These are phyloP conservation scores for Incurvaria masculella DNA, from an alignment of 2,888 invertebrate species.

Conservation along the genomic window DNA sequence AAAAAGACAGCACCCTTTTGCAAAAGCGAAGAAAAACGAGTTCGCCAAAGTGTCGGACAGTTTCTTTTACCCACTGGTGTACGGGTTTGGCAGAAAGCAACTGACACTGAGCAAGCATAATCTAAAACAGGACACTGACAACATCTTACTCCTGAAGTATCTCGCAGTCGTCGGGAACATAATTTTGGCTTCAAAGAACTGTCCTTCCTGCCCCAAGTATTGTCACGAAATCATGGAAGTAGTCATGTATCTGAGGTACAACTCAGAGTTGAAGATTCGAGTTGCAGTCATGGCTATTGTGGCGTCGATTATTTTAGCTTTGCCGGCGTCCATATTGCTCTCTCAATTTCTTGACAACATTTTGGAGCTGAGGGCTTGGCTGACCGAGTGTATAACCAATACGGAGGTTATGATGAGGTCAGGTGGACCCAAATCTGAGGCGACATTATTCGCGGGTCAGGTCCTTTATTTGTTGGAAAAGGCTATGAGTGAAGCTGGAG, in stretches of 20 bases:
- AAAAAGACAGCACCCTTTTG: constrained; percentile 34
- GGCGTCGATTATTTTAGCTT: constrained; percentile 60
- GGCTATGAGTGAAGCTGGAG: constrained; percentile 26
- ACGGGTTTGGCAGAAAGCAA: constrained; percentile 62
- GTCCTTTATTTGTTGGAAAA: constrained; percentile 57
- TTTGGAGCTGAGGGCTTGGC: constrained; percentile 65
- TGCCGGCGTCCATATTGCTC: constrained; percentile 56
- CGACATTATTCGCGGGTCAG: constrained; percentile 60
- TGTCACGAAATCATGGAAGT: constrained; percentile 68
- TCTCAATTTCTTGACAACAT: constrained; percentile 61
- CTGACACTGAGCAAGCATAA: constrained; percentile 50
- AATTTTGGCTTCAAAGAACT: constrained; percentile 66
- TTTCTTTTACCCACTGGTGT: constrained; percentile 81
- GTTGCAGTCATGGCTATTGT: constrained; percentile 64
- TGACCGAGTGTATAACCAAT: constrained; percentile 55
- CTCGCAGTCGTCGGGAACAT: constrained; percentile 66
- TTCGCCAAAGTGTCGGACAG: constrained; percentile 72
- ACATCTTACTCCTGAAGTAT: constrained; percentile 64
- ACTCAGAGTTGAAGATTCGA: constrained; percentile 64
- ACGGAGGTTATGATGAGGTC: constrained; percentile 42
- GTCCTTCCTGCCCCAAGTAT: constrained; percentile 60
- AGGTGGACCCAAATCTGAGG: constrained; percentile 63
- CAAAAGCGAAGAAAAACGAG: constrained; percentile 55
- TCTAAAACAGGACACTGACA: constrained; percentile 61
- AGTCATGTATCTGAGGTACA: constrained; percentile 63